Evolutionary conservation across 2,888 invertebrate species (phyloP).

Genomic region (Achlya flavicornis): DNA sequence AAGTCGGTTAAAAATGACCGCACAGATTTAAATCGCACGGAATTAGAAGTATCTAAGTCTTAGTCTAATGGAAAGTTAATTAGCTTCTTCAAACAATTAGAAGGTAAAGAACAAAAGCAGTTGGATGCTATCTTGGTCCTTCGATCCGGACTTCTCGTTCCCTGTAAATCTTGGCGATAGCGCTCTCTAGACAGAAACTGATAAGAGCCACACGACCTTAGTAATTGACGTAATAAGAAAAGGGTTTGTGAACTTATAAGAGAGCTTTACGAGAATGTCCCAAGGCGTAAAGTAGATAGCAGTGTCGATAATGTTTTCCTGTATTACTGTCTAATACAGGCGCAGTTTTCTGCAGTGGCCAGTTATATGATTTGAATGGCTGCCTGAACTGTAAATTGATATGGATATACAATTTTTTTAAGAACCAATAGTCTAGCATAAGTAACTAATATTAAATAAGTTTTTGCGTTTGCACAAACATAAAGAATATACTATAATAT

Average conservation of each 20-base stretch:
- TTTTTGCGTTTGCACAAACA: too few relatives aligned
- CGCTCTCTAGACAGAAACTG: constrained; percentile 53
- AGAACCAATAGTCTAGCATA: background rate
- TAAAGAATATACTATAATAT: too few relatives aligned
- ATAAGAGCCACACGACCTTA: constrained; percentile 69
- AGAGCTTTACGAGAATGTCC: constrained; percentile 48
- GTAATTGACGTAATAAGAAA: constrained; percentile 78
- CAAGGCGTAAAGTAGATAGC: constrained; percentile 54
- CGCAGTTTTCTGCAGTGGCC: constrained; percentile 6
- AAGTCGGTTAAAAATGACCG: too few relatives aligned
- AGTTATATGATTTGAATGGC: background rate
- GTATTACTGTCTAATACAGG: constrained; percentile 25
- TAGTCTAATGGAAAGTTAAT: constrained; percentile 30
- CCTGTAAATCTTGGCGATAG: constrained; percentile 76
- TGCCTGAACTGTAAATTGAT: background rate
- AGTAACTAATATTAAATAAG: too few relatives aligned
- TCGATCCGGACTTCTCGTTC: constrained; percentile 36
- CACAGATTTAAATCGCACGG: background rate
- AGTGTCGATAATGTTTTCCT: constrained; percentile 44
- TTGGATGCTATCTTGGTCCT: constrained; percentile 37
- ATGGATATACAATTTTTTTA: background rate
- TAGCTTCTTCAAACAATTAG: constrained; percentile 49
- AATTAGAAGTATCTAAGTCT: background rate
- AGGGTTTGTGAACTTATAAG: constrained; percentile 54
- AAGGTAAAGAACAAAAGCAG: constrained; percentile 48